phyloP scores from a whole-genome alignment of 2,797 vertebrate genomes.

The Falco naumanni region DNA sequence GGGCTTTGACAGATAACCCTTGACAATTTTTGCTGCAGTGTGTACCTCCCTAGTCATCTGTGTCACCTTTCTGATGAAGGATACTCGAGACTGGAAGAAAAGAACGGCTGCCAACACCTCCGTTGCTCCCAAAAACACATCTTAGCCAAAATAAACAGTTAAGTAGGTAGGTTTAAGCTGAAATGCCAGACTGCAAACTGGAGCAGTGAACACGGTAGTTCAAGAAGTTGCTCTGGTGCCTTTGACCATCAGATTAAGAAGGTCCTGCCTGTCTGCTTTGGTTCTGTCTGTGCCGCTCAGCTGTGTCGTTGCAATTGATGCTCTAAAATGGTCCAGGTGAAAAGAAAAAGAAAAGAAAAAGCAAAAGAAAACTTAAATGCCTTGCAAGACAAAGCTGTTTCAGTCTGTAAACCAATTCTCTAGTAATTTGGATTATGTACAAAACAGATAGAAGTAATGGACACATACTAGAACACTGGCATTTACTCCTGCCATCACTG shows the following conservation, averaged over 20 bases:
- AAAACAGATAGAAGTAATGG: background rate
- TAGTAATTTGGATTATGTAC: background rate
- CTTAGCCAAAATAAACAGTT: background rate
- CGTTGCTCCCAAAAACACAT: background rate
- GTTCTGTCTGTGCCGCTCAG: background rate
- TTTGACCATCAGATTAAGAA: background rate
- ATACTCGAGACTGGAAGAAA: background rate
- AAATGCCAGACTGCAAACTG: background rate
- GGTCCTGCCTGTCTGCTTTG: background rate
- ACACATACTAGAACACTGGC: background rate
- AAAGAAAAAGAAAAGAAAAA: background rate
- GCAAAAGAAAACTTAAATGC: background rate
- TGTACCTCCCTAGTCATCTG: background rate
- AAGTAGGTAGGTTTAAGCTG: background rate
- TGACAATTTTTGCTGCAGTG: background rate
- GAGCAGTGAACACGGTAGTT: background rate
- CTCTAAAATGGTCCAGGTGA: background rate
- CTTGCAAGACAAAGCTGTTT: background rate
- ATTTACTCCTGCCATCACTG: background rate
- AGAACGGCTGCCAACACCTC: background rate
- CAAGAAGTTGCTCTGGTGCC: background rate
- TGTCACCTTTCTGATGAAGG: background rate
- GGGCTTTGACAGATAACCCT: background rate
- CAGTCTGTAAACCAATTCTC: background rate
- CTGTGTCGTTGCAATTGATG: background rate